phyloP scores from a whole-genome alignment of 35 echinoderm and acorn worm species.

The Diadema setosum region DNA sequence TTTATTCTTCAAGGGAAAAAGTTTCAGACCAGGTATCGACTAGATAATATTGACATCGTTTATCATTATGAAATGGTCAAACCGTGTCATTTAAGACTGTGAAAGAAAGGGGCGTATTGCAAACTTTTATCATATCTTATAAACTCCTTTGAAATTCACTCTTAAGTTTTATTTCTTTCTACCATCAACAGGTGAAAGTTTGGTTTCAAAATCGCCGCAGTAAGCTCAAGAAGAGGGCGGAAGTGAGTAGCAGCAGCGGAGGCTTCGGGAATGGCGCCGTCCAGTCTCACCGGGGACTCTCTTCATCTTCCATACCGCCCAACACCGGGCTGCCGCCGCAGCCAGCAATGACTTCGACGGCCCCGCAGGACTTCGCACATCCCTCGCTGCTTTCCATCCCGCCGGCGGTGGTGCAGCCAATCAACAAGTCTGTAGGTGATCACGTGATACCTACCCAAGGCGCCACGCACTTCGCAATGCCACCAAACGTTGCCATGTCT shows the following conservation, averaged over 20 bases:
- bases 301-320: background rate
- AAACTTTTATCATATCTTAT: background rate
- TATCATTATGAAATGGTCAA: background rate
- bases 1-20: background rate
- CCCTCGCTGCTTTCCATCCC: background rate
- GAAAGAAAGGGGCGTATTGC: background rate
- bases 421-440: no score
- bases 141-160: background rate
- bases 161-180: background rate
- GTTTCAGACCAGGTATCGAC: background rate
- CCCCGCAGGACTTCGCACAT: background rate
- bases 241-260: background rate
- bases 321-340: background rate
- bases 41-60: background rate
- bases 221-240: background rate
- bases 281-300: background rate
- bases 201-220: constrained; percentile 18
- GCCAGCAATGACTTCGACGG: background rate
- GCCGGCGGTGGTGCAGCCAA: no score
- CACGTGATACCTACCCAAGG: no score
- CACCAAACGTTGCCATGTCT: no score
- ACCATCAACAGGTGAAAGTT: background rate
- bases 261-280: background rate
- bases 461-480: no score
- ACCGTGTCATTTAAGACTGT: background rate